Conservation (phyloP, 1,140 invertebrate genomes). For the Phortica variegata region DNA sequence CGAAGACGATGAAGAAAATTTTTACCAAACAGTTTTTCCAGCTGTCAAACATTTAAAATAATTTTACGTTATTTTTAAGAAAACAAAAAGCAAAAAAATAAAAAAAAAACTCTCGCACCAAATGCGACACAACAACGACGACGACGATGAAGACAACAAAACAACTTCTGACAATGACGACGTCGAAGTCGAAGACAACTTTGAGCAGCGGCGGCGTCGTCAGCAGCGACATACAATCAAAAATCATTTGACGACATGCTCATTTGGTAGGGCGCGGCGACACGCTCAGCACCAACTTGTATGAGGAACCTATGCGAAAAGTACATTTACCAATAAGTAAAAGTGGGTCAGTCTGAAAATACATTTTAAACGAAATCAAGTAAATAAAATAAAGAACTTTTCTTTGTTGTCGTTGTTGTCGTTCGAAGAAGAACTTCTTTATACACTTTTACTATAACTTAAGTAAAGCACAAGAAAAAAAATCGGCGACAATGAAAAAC, state of each 20-base stretch:
- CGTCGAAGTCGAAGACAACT: no score
- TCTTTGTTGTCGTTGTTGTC: no score
- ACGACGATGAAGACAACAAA: no score
- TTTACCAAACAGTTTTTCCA: constrained; percentile 14
- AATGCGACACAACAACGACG: constrained; percentile 13
- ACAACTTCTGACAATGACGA: neutral
- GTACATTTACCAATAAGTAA: constrained; percentile 17
- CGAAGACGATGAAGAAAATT: no score
- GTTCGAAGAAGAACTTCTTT: no score
- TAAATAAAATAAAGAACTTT: constrained; percentile 24
- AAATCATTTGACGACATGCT: constrained; percentile 36
- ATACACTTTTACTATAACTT: neutral
- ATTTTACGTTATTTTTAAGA: constrained; percentile 17
- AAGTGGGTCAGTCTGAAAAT: constrained; percentile 50
- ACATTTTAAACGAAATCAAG: constrained; percentile 30
- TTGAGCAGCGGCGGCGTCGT: constrained; percentile 9
- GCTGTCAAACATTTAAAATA: constrained; percentile 31
- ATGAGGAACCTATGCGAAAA: constrained; percentile 10
- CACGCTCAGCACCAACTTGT: no score
- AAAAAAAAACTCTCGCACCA: constrained; percentile 12
- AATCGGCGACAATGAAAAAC: constrained; percentile 10
- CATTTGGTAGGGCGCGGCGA: no score
- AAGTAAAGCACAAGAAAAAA: constrained; percentile 10
- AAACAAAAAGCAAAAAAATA: constrained; percentile 1
- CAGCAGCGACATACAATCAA: constrained; percentile 30